A percentile compares a stretch with the other conserved stretches of the same genome.
phyloP scores from a whole-genome alignment of 2,113 vertebrate species.

The Forbesichthys papilliferus region DNA sequence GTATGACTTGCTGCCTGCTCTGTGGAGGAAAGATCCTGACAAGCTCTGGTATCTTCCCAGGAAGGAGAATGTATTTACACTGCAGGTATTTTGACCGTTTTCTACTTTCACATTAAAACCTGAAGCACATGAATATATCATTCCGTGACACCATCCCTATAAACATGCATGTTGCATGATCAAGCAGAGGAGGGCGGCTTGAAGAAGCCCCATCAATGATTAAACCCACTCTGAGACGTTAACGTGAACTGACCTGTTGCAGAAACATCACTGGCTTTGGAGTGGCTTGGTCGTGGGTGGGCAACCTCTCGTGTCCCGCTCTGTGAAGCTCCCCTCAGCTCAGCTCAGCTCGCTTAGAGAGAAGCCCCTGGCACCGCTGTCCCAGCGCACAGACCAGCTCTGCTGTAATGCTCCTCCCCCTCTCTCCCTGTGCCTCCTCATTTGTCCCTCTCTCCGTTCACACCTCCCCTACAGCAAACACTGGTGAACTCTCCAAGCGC shows the following conservation, averaged over 20 bases:
- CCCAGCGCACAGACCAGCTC: constrained; percentile 26
- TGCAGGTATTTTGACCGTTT: too few relatives aligned
- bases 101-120: too few relatives aligned
- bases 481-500: background rate
- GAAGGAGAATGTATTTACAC: too few relatives aligned
- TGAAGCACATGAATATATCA: too few relatives aligned
- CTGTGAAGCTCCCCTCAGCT: background rate
- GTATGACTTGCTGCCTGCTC: too few relatives aligned
- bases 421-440: background rate
- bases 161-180: too few relatives aligned
- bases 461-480: background rate
- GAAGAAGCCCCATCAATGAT: background rate
- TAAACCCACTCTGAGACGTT: background rate
- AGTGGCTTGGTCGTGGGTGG: background rate
- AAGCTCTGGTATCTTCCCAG: too few relatives aligned
- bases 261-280: constrained; percentile 31
- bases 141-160: too few relatives aligned
- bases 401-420: constrained; percentile 22
- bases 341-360: constrained; percentile 19
- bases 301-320: too few relatives aligned
- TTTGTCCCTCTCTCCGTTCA: constrained; percentile 6
- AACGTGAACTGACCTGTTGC: constrained; percentile 50
- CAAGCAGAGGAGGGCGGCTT: background rate
- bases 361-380: constrained; percentile 8
- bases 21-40: too few relatives aligned